These are phyloP conservation scores for Trichopoda pennipes DNA, from an alignment of 2,888 invertebrate genomes.

Conservation along the genomic window DNA sequence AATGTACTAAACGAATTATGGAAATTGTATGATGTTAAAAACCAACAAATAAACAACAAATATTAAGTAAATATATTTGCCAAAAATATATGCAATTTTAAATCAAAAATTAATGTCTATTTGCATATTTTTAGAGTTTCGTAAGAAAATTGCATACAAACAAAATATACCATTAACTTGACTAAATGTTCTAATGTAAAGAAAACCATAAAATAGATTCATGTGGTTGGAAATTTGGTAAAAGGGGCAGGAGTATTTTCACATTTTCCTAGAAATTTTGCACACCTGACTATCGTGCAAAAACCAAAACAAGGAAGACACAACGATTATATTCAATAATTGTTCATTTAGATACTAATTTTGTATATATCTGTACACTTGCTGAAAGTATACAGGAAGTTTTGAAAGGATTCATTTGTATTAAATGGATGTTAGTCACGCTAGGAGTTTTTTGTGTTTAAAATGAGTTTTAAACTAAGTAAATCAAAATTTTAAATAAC, in stretches of 20 bases:
- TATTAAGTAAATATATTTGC: conserved; percentile 64
- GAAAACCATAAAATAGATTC: neutral
- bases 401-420: conserved; percentile 48
- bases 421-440: conserved; percentile 63
- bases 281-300: conserved; percentile 14
- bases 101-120: conserved; percentile 41
- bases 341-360: conserved; percentile 68
- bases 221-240: neutral
- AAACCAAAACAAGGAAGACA: conserved; percentile 31
- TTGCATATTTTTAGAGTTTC: conserved; percentile 54
- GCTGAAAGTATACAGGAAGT: conserved; percentile 45
- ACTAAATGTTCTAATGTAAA: conserved; percentile 31
- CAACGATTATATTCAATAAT: conserved; percentile 70
- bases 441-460: conserved; percentile 14
- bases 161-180: conserved; percentile 38
- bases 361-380: conserved; percentile 38
- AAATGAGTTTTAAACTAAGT: neutral
- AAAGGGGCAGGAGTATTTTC: conserved; percentile 2
- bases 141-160: conserved; percentile 33
- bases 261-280: conserved; percentile 31
- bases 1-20: conserved; percentile 61
- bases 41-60: conserved; percentile 56
- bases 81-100: conserved; percentile 55
- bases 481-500: neutral
- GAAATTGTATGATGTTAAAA: conserved; percentile 60